These are phyloP conservation scores for Aquatica leii DNA, from an alignment of 2,888 invertebrate genomes.

Conservation along the genomic window DNA sequence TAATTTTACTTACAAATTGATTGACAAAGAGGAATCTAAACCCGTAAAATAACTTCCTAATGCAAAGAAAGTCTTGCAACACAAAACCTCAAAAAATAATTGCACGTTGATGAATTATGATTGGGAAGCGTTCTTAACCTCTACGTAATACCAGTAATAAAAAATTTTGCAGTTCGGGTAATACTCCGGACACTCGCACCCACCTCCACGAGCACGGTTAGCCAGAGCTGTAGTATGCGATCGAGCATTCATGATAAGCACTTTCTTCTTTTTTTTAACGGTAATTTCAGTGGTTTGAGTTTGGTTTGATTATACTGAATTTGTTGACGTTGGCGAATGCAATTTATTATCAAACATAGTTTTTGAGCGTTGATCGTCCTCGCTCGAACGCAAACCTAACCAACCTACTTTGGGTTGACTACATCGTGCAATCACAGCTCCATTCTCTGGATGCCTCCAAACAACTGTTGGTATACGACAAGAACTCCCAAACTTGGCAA, in stretches of 20 bases:
- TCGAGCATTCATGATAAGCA: slow-evolving; percentile 93
- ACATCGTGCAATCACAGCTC: slow-evolving; percentile 92
- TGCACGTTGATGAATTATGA: too few species aligned
- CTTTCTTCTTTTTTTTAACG: slow-evolving; percentile 63
- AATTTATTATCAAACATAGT: slow-evolving; percentile 55
- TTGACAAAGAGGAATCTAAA: too few species aligned
- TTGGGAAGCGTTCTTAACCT: too few species aligned
- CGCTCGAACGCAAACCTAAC: slow-evolving; percentile 90
- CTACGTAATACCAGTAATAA: too few species aligned
- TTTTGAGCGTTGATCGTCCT: slow-evolving; percentile 77
- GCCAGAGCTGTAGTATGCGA: slow-evolving; percentile 97
- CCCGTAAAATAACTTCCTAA: too few species aligned
- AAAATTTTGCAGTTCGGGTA: slow-evolving; percentile 95
- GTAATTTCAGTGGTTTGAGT: slow-evolving; percentile 48
- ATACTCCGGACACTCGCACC: slow-evolving; percentile 95
- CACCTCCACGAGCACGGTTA: slow-evolving; percentile 96
- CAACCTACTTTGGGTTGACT: slow-evolving; percentile 97
- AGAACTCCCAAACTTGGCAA: slow-evolving; percentile 85
- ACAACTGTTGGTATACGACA: slow-evolving; percentile 89
- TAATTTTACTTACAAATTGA: too few species aligned
- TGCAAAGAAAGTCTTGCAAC: too few species aligned
- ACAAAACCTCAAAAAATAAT: too few species aligned
- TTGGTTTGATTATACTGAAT: slow-evolving; percentile 55
- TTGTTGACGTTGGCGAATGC: slow-evolving; percentile 48
- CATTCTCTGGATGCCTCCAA: slow-evolving; percentile 89